A percentile compares a stretch with the other conserved stretches of the same genome.
Evolutionary conservation across 2,113 vertebrate species (phyloP).

Genomic region (Amphiprion percula): DNA sequence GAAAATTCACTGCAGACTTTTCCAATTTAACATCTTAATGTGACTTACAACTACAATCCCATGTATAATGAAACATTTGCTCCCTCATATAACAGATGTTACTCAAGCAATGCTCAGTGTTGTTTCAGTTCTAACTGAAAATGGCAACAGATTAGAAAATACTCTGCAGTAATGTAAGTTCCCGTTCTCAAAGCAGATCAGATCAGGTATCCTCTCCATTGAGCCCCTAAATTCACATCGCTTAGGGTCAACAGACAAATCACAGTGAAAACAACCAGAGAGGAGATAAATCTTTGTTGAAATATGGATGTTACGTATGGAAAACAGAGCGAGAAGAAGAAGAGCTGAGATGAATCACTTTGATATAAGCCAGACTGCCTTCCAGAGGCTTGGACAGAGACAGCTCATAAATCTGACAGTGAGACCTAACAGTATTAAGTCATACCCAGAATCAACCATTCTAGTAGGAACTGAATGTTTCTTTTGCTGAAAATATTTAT

Average conservation of each 20-base stretch:
- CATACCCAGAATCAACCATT: constrained; percentile 47
- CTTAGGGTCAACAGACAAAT: constrained; percentile 19
- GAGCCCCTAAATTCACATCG: constrained; percentile 22
- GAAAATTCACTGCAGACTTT: background rate
- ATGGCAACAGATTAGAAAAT: background rate
- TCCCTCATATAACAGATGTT: background rate
- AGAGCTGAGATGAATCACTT: constrained; percentile 25
- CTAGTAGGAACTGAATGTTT: constrained; percentile 21
- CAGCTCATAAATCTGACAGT: constrained; percentile 62
- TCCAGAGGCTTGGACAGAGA: constrained; percentile 46
- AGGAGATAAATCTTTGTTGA: constrained; percentile 17
- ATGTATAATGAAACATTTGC: background rate
- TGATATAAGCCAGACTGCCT: constrained; percentile 68
- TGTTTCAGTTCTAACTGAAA: constrained; percentile 11
- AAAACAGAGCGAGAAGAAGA: constrained; percentile 40
- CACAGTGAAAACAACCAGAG: constrained; percentile 24
- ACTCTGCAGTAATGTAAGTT: background rate
- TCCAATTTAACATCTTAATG: background rate
- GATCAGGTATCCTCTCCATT: constrained; percentile 20
- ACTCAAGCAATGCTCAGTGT: background rate
- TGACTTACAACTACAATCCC: background rate
- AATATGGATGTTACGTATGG: constrained; percentile 36
- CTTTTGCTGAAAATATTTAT: constrained; percentile 51
- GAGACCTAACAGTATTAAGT: constrained; percentile 57
- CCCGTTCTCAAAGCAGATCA: background rate